phyloP scores from a whole-genome alignment of 2,113 vertebrate species.

The Myotis brandtii region DNA sequence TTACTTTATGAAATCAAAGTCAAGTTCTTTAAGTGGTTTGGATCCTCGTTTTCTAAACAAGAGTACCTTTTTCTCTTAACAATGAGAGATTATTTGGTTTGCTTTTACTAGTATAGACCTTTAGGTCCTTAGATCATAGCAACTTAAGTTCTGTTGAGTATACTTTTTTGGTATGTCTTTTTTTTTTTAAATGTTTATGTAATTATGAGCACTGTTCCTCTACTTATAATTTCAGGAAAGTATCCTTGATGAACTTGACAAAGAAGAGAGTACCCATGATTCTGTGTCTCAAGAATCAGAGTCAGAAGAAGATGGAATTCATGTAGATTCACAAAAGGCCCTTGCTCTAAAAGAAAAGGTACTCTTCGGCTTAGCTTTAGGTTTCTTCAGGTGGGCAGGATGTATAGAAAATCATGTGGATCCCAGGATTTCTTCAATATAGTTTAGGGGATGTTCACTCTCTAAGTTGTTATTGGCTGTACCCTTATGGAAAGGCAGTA shows the following conservation, averaged over 20 bases:
- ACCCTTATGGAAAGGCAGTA: background rate
- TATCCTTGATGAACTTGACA: conserved; percentile 93
- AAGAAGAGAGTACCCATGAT: conserved; percentile 91
- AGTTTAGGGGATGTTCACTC: background rate
- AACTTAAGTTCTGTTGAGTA: background rate
- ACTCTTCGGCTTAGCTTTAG: conserved; percentile 18
- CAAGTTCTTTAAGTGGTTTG: conserved; percentile 34
- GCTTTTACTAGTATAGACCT: background rate
- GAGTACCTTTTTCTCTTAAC: conserved; percentile 3
- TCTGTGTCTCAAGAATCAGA: conserved; percentile 93
- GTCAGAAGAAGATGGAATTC: conserved; percentile 90
- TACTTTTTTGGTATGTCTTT: background rate
- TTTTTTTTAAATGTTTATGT: background rate
- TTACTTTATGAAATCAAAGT: conserved; percentile 37
- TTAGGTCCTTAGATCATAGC: background rate
- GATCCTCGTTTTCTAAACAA: conserved; percentile 54
- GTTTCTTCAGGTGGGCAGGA: background rate
- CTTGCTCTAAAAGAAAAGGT: conserved; percentile 95
- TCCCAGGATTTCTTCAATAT: background rate
- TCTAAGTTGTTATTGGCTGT: background rate
- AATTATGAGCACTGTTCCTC: background rate
- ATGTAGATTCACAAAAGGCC: conserved; percentile 89
- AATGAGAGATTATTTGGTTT: background rate
- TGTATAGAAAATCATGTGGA: background rate
- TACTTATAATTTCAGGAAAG: conserved; percentile 89